These are phyloP conservation scores for Cuculus canorus DNA, from an alignment of 2,797 vertebrate species.

Conservation along the genomic window DNA sequence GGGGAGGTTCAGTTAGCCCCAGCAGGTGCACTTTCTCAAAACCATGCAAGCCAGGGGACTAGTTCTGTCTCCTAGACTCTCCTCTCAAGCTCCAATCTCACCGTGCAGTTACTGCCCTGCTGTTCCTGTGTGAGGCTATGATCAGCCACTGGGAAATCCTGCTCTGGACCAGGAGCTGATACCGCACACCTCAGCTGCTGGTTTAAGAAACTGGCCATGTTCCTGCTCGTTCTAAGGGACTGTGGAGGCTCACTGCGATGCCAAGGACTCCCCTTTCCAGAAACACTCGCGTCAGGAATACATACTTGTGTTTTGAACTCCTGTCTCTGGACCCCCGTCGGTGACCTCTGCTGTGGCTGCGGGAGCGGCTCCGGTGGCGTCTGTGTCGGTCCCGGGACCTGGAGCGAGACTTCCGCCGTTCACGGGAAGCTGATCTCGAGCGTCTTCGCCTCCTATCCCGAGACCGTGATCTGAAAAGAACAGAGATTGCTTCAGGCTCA, in stretches of 20 bases:
- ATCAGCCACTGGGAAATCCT: background rate
- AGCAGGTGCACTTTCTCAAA: background rate
- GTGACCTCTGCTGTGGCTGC: constrained; percentile 86
- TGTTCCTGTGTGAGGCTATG: fast-evolving
- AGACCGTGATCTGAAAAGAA: constrained; percentile 84
- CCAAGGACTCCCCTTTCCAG: constrained; percentile 5
- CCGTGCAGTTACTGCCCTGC: background rate
- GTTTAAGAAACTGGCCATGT: background rate
- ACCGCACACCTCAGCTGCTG: background rate
- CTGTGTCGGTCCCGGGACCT: constrained; percentile 84
- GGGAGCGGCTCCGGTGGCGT: constrained; percentile 87
- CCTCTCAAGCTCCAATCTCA: background rate
- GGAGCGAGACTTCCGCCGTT: constrained; percentile 83
- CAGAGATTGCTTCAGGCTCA: background rate
- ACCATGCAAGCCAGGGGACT: background rate
- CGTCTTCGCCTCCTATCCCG: constrained; percentile 86
- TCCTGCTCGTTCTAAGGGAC: background rate
- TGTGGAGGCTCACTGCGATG: background rate
- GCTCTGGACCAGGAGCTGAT: background rate
- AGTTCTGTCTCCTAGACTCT: background rate
- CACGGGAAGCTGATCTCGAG: constrained; percentile 81
- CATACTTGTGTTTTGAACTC: constrained; percentile 90
- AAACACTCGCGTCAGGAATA: background rate
- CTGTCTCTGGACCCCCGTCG: constrained; percentile 83
- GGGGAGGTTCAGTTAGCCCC: background rate